Evolutionary conservation across 37 sponge, comb jelly and placozoan species (phyloP), one percentile per base, ranked within the genome.

Genomic region (Halisarca cf. caerulea): DNA sequence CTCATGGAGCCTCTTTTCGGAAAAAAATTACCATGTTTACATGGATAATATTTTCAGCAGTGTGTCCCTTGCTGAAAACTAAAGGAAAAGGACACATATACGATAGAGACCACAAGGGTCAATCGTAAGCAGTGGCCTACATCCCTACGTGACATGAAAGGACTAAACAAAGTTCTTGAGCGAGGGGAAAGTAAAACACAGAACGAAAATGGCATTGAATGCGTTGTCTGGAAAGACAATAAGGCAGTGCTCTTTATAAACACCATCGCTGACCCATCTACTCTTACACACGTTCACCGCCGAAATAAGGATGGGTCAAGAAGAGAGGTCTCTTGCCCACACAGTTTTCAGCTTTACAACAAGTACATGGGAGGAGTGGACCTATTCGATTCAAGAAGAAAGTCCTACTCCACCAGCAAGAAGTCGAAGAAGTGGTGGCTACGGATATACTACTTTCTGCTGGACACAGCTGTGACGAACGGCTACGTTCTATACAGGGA

Each of bases 351-450:
- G 18, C 44, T 41, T 14, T 74, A 74, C 77, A 74, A 74, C 43
- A 35, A 36, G 41, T 35, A 40, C 43, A 74, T 74, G 77, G 77
- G 43, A 6, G 77, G 77, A 38, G 77, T 74, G 17, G 77, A 74
- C n/a, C 15, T 74, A 20, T 20, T 35, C 11, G 77, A 36, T n/a
- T 24, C 15, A 40, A 38, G 9, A 14, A n/a, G 77, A 8, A 74
- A 35, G 18, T 20, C 37, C 41, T 74, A 74, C n/a, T 18, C 25
- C 18, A 18, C 15, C 77, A 74, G 77, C 11, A 28, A 42, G n/a
- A 74, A 35, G 43, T 41, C 44, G 8, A 74, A 14, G 77, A 74
- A 74, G 43, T 74, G 41, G 41, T 74, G 77, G 77, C 41, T 41
- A 36, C 44, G 11, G 11, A 8, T 74, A 14, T 74, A 11, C 45